Conservation (phyloP, 2,888 invertebrate genomes). For the Anthophora plumipes region DNA sequence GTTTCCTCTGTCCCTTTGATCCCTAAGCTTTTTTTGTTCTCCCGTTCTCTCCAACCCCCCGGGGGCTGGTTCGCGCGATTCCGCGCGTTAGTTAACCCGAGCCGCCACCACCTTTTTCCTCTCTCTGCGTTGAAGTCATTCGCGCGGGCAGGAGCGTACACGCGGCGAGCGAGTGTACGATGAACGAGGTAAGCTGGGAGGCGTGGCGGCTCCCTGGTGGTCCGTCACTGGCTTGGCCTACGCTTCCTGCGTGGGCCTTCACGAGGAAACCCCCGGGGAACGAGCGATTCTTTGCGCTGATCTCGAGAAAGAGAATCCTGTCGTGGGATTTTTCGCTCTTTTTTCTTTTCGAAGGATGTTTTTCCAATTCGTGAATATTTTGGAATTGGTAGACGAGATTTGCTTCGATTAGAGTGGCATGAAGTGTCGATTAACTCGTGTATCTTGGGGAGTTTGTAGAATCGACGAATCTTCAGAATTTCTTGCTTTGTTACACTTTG, state of each 20-base stretch:
- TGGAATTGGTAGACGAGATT: too few species aligned
- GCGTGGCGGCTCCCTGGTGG: conserved; percentile 83
- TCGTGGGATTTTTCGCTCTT: not conserved
- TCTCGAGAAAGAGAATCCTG: not conserved
- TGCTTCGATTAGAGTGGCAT: too few species aligned
- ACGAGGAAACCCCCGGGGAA: conserved; percentile 27
- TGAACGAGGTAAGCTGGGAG: conserved; percentile 76
- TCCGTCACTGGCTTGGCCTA: conserved; percentile 78
- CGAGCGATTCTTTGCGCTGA: conserved; percentile 10
- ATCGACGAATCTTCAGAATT: too few species aligned
- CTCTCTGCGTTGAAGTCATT: conserved; percentile 74
- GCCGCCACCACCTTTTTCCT: conserved; percentile 52
- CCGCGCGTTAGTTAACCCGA: conserved; percentile 23
- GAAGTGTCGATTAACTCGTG: too few species aligned
- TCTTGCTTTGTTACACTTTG: too few species aligned
- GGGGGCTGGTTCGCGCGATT: conserved; percentile 23
- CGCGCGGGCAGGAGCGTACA: conserved; percentile 52
- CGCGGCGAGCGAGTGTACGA: conserved; percentile 43
- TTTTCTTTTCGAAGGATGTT: too few species aligned
- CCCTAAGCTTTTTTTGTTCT: conserved; percentile 30
- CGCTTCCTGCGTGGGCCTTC: conserved; percentile 45
- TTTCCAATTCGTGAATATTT: too few species aligned
- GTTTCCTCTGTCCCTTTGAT: conserved; percentile 44
- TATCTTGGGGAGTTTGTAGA: too few species aligned
- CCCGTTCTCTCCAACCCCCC: conserved; percentile 25